These are phyloP conservation scores for Trichoplax adhaerens DNA, from an alignment of 37 sponge, comb jelly and placozoan species.

Conservation along the genomic window DNA sequence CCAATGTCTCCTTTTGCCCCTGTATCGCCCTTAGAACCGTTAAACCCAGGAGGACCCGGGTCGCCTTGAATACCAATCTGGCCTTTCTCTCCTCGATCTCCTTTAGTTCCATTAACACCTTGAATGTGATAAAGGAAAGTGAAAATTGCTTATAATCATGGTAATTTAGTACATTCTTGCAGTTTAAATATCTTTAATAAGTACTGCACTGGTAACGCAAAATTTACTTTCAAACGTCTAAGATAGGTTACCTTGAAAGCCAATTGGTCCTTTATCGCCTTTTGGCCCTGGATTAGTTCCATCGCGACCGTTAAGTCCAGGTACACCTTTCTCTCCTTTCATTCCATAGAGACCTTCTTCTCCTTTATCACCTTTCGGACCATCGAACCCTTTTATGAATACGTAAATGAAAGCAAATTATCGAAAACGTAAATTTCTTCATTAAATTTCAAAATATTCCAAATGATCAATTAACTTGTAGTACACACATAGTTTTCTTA, in stretches of 20 bases:
- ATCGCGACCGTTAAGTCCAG: neutral
- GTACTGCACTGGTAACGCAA: too few relatives aligned
- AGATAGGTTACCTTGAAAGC: neutral
- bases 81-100: constrained; percentile 8
- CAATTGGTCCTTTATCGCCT: constrained; percentile 29
- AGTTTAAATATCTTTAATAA: too few relatives aligned
- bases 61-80: constrained; percentile 11
- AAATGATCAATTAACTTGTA: too few relatives aligned
- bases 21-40: constrained; percentile 22
- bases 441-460: too few relatives aligned
- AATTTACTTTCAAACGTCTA: too few relatives aligned
- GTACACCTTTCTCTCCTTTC: too few relatives aligned
- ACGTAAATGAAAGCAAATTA: too few relatives aligned
- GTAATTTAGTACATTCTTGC: too few relatives aligned
- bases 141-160: too few relatives aligned
- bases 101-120: neutral
- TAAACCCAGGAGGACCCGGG: constrained; percentile 10
- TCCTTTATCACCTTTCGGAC: constrained; percentile 6
- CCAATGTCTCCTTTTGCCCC: constrained; percentile 14
- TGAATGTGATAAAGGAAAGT: neutral
- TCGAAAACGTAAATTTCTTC: too few relatives aligned
- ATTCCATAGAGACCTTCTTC: constrained; percentile 28
- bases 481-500: too few relatives aligned
- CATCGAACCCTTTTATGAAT: neutral
- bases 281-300: constrained; percentile 22